Evolutionary conservation across 2,888 invertebrate species (phyloP).

Genomic region (Agrochola lychnidis): DNA sequence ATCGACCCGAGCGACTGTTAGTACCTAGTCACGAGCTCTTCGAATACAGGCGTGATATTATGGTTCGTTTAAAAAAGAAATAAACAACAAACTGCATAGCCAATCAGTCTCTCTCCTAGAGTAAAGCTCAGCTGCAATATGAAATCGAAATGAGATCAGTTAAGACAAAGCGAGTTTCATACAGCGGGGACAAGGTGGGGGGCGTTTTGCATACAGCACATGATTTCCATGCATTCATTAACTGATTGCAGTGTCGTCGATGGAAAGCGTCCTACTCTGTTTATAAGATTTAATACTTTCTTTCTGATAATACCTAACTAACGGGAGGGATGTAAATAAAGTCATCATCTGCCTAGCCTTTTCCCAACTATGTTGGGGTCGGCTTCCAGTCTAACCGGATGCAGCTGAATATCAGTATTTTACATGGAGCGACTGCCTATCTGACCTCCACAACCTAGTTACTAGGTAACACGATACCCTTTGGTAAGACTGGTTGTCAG

Average conservation of each 20-base stretch:
- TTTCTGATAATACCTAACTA: too few relatives aligned
- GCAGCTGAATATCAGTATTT: too few relatives aligned
- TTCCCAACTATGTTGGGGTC: too few relatives aligned
- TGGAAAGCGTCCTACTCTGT: neutral
- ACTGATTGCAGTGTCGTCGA: slow-evolving; percentile 24
- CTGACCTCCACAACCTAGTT: too few relatives aligned
- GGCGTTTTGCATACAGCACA: slow-evolving; percentile 25
- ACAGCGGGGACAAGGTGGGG: neutral
- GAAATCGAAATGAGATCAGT: slow-evolving; percentile 20
- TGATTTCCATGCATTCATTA: slow-evolving; percentile 49
- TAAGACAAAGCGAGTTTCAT: slow-evolving; percentile 29
- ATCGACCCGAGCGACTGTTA: too few relatives aligned
- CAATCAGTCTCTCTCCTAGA: slow-evolving; percentile 1
- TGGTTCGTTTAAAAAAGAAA: neutral
- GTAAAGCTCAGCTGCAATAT: neutral
- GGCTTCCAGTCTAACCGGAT: too few relatives aligned
- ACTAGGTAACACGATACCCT: too few relatives aligned
- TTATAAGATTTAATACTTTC: neutral
- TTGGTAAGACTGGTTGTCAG: too few relatives aligned
- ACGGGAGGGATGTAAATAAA: too few relatives aligned
- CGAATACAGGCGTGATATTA: neutral
- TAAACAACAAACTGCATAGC: neutral
- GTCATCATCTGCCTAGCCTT: too few relatives aligned
- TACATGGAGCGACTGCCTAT: too few relatives aligned
- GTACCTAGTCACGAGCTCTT: too few relatives aligned